These are phyloP conservation scores for Lysandra coridon DNA, from an alignment of 2,888 invertebrate species.

Conservation along the genomic window DNA sequence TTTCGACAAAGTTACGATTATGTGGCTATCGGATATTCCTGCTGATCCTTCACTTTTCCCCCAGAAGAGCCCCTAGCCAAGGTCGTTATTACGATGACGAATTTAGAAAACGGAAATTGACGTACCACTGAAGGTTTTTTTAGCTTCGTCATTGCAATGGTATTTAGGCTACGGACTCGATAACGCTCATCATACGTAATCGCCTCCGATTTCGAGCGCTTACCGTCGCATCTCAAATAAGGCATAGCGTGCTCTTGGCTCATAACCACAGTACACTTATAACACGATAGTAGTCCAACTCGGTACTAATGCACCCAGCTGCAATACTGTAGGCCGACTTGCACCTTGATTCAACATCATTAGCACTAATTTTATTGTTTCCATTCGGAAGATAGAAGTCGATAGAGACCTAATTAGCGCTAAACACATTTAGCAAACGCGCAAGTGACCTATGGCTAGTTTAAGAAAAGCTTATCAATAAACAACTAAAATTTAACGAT, in stretches of 20 bases:
- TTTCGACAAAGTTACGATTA: neutral
- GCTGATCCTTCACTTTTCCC: neutral
- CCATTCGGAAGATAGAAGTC: neutral
- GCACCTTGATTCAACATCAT: slow-evolving; percentile 45
- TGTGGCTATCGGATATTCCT: neutral
- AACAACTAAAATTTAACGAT: neutral
- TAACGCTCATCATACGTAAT: neutral
- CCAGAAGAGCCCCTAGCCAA: neutral
- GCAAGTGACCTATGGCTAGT: slow-evolving; percentile 1
- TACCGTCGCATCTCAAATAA: slow-evolving; percentile 58
- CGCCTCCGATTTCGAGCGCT: slow-evolving; percentile 41
- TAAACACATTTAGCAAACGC: slow-evolving; percentile 6
- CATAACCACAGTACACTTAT: slow-evolving; percentile 4
- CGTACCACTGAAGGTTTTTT: neutral
- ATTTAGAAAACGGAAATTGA: neutral
- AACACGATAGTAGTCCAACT: neutral
- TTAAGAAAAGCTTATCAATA: neutral
- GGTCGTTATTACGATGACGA: neutral
- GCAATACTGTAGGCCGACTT: slow-evolving; percentile 41
- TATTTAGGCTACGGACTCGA: neutral
- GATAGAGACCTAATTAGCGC: slow-evolving; percentile 5
- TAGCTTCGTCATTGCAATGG: neutral
- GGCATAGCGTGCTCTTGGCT: slow-evolving; percentile 51
- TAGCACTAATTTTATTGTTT: slow-evolving; percentile 48
- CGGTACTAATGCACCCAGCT: neutral